Evolutionary conservation across 1,140 invertebrate genomes (phyloP), one percentile per base, ranked within the genome.

Genomic region (Heliconius nattereri): DNA sequence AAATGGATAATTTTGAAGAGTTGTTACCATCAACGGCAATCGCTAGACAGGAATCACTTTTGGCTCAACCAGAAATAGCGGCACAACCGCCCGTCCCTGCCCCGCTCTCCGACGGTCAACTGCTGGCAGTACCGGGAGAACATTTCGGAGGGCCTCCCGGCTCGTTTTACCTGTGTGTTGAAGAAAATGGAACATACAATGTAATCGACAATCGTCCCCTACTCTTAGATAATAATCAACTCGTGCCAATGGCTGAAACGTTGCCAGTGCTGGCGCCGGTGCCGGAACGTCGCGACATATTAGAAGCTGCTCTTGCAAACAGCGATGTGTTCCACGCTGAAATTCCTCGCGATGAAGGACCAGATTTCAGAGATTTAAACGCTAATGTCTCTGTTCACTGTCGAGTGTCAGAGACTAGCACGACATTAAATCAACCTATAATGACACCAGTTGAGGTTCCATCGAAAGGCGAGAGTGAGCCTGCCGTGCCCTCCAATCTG

Each of bases 391-490:
- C 94, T 0, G 94, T 94, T 6, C 93, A 94, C 70, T 94, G 95
- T 77, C 94, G 95, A 60, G 96, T 97, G 0, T 94, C 96, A 2
- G 97, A 97, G 86, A 97, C 97, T 1, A 97, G 96, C 66, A 95
- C 95, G 0, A 96, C 97, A 2, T 92, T 97, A 16, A 96, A 97
- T 89, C 97, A 97, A 86, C 97, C 97, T 0, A 97, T 97, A 11
- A 97, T 97, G 97, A 97, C 97, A 0, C 96, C 97, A 0, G 89
- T 97, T 16, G 97, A 97, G 88, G 95, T 96, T 7, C 97, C 97
- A 0, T 96, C 95, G 32, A 96, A 95, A 78, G 93, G 95, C 16
- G 95, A 96, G 74, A 85, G 81, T 20, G 90, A 92, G 76, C 90
- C 90, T 2, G 95, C 88, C 0, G 95, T 87, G 87, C 92, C 80